phyloP scores from a whole-genome alignment of 2,113 vertebrate genomes.

The Pituophis catenifer region DNA sequence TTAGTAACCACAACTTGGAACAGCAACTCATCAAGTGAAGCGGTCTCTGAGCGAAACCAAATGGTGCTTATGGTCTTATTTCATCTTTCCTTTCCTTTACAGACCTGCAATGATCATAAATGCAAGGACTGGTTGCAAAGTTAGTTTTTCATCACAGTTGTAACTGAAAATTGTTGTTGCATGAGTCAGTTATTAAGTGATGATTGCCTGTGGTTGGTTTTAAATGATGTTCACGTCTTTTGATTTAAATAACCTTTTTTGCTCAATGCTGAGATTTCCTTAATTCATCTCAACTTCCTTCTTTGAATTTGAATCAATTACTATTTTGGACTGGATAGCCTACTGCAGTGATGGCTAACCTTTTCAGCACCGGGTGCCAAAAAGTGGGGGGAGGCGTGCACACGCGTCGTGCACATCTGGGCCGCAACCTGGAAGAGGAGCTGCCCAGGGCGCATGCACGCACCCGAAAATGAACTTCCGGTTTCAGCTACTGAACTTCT shows the following conservation, averaged over 20 bases:
- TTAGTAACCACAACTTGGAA: background rate
- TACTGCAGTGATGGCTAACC: too few species aligned
- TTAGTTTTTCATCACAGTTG: background rate
- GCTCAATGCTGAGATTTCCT: background rate
- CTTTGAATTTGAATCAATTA: background rate
- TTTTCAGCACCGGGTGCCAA: too few species aligned
- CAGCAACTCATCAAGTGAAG: background rate
- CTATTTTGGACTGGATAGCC: background rate
- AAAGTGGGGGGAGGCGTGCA: too few species aligned
- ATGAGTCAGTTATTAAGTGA: background rate
- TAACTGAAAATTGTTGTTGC: background rate
- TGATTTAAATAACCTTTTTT: background rate
- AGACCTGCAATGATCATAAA: too few species aligned
- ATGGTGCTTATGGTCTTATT: too few species aligned
- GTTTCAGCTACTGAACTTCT: too few species aligned
- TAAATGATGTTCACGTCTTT: background rate
- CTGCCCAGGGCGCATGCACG: too few species aligned
- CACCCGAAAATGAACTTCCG: too few species aligned
- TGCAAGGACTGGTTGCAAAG: background rate
- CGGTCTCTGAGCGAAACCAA: too few species aligned
- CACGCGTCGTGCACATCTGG: too few species aligned
- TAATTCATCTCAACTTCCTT: background rate
- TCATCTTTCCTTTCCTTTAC: too few species aligned
- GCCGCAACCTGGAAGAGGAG: too few species aligned
- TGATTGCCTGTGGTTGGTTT: background rate